Percentiles rank a stretch among this genome's conserved stretches.
Conservation (phyloP, 1,140 invertebrate genomes). For the Drosophila nannoptera region DNA sequence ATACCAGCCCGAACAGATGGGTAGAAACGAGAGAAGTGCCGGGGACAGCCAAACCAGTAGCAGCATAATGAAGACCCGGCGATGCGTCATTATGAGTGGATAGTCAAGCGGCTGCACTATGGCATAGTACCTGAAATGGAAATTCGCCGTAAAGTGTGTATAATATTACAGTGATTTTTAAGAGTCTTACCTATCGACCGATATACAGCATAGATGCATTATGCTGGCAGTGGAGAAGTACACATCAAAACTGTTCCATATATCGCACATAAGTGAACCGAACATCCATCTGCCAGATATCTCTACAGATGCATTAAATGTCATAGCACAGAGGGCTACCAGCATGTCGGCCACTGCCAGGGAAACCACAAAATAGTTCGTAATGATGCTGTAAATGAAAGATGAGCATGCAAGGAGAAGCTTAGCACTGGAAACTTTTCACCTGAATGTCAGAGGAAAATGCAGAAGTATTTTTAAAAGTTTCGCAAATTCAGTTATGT, state of each 20-base stretch:
- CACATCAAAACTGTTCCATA: constrained; percentile 97
- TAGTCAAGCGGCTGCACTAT: constrained; percentile 94
- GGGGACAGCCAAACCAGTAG: constrained; percentile 95
- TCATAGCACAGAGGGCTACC: constrained; percentile 95
- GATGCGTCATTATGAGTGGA: constrained; percentile 91
- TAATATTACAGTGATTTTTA: not conserved
- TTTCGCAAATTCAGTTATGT: constrained; percentile 7
- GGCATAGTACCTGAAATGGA: constrained; percentile 86
- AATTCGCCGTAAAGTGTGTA: not conserved
- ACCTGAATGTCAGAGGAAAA: not conserved
- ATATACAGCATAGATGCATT: constrained; percentile 94
- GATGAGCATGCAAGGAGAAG: not conserved
- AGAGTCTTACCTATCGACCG: constrained; percentile 82
- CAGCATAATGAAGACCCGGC: constrained; percentile 87
- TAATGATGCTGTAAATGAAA: constrained; percentile 83
- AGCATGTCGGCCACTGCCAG: constrained; percentile 93
- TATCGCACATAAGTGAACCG: constrained; percentile 94
- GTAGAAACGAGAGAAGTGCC: constrained; percentile 94
- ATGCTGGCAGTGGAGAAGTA: constrained; percentile 95
- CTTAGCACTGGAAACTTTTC: not conserved
- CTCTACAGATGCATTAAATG: constrained; percentile 94
- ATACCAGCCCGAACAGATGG: constrained; percentile 96
- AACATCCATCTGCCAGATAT: constrained; percentile 92
- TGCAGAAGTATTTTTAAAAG: constrained; percentile 15
- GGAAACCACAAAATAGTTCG: constrained; percentile 97